Evolutionary conservation across 2,797 vertebrate genomes (phyloP).

Genomic region (Nyctalus aviator): DNA sequence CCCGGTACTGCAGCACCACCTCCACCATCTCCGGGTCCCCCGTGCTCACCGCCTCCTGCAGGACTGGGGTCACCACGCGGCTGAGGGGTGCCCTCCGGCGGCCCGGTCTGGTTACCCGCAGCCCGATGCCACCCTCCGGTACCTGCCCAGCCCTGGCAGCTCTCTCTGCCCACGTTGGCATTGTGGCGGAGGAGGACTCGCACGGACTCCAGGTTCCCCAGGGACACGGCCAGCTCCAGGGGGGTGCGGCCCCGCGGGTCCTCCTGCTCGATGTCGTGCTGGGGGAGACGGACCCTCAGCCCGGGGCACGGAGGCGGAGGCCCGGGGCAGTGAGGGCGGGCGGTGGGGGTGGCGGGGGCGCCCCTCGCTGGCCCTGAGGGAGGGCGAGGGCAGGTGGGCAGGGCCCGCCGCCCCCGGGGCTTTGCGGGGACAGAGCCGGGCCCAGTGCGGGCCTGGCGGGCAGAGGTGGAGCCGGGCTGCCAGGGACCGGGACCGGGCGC

Average conservation of each 20-base stretch:
- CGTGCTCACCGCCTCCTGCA: slow-evolving; percentile 98
- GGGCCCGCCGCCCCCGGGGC: background rate
- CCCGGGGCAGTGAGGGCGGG: background rate
- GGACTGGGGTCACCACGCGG: slow-evolving; percentile 86
- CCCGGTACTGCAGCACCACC: slow-evolving; percentile 96
- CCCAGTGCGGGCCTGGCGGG: background rate
- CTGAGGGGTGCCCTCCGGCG: background rate
- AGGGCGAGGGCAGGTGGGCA: background rate
- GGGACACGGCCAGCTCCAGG: slow-evolving; percentile 94
- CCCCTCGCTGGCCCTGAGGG: background rate
- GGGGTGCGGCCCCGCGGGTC: slow-evolving; percentile 95
- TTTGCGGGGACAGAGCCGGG: background rate
- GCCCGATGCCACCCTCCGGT: slow-evolving; percentile 33
- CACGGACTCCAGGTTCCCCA: slow-evolving; percentile 95
- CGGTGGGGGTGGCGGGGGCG: background rate
- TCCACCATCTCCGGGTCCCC: slow-evolving; percentile 97
- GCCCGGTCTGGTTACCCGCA: background rate
- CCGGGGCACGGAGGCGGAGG: background rate
- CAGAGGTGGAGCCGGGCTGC: background rate
- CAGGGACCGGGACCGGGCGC: background rate
- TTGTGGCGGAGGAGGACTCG: slow-evolving; percentile 94
- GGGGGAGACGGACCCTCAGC: slow-evolving; percentile 60
- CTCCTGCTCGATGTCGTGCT: slow-evolving; percentile 92
- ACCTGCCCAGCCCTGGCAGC: slow-evolving; percentile 95
- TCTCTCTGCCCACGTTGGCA: slow-evolving; percentile 93